Evolutionary conservation across 30 jellyfish, hydroid and myxozoan genomes (phyloP).

Genomic region (Rhopilema esculentum): DNA sequence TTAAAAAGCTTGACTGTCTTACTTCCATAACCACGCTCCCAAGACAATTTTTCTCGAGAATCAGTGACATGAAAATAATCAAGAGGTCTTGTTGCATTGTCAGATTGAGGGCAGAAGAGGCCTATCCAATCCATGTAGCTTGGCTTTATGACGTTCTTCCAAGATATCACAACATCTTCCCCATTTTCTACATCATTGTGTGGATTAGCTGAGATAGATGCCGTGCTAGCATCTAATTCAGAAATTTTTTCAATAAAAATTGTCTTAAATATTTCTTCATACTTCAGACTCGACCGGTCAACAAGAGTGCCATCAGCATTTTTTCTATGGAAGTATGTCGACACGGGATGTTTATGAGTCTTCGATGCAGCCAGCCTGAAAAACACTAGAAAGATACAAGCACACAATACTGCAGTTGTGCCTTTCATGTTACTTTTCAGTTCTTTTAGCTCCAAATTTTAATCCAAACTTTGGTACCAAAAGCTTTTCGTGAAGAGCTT

Average conservation of each 20-base stretch:
- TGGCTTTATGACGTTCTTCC: constrained; percentile 73
- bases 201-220: constrained; percentile 31
- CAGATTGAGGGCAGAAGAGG: constrained; percentile 77
- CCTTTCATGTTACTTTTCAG: neutral
- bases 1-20: constrained; percentile 61
- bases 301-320: constrained; percentile 59
- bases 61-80: constrained; percentile 74
- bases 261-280: constrained; percentile 22
- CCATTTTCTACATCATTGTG: constrained; percentile 54
- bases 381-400: neutral
- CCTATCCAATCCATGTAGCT: constrained; percentile 86
- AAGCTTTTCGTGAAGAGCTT: neutral
- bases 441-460: neutral
- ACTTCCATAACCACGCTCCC: constrained; percentile 78
- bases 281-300: constrained; percentile 44
- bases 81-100: constrained; percentile 39
- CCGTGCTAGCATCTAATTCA: constrained; percentile 19
- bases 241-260: constrained; percentile 40
- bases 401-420: neutral
- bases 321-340: constrained; percentile 68
- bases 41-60: constrained; percentile 36
- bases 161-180: constrained; percentile 65
- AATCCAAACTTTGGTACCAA: neutral
- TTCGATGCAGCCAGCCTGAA: neutral
- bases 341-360: constrained; percentile 62